phyloP scores from a whole-genome alignment of 2,888 invertebrate genomes.

The Chymomyza fuscimana region DNA sequence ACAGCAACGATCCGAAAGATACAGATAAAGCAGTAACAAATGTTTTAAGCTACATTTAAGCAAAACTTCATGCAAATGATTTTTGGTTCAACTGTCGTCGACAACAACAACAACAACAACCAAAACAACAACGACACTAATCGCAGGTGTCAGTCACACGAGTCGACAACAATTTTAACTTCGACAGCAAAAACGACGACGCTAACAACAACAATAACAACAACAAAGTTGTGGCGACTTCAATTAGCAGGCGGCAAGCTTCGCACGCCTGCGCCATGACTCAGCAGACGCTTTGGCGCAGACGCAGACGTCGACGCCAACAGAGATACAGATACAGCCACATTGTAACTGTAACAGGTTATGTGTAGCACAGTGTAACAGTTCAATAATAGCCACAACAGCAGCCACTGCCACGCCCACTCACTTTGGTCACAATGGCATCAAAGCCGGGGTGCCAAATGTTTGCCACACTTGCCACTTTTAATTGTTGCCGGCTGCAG shows the following conservation, averaged over 20 bases:
- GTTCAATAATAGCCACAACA: neutral
- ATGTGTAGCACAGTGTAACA: conserved; percentile 16
- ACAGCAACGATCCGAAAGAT: conserved; percentile 14
- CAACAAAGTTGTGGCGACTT: conserved; percentile 9
- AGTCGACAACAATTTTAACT: conserved; percentile 9
- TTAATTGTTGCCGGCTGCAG: neutral
- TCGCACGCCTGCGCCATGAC: conserved; percentile 63
- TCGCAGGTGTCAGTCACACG: conserved; percentile 72
- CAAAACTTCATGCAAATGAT: conserved; percentile 63
- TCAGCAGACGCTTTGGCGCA: conserved; percentile 39
- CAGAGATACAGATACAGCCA: neutral
- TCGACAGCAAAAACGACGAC: neutral
- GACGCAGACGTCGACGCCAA: conserved; percentile 31
- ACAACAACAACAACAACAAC: neutral
- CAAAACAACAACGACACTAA: conserved; percentile 46
- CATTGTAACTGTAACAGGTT: conserved; percentile 61
- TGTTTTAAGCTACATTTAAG: conserved; percentile 34
- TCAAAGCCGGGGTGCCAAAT: too few species aligned
- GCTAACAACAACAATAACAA: conserved; percentile 10
- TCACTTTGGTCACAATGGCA: neutral
- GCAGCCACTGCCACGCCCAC: conserved; percentile 14
- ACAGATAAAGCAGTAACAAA: conserved; percentile 24
- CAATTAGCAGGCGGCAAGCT: conserved; percentile 56
- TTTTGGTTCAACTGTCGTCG: conserved; percentile 44
- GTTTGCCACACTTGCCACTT: neutral